Conservation (phyloP, 2,797 vertebrate species). For the Lemur catta region DNA sequence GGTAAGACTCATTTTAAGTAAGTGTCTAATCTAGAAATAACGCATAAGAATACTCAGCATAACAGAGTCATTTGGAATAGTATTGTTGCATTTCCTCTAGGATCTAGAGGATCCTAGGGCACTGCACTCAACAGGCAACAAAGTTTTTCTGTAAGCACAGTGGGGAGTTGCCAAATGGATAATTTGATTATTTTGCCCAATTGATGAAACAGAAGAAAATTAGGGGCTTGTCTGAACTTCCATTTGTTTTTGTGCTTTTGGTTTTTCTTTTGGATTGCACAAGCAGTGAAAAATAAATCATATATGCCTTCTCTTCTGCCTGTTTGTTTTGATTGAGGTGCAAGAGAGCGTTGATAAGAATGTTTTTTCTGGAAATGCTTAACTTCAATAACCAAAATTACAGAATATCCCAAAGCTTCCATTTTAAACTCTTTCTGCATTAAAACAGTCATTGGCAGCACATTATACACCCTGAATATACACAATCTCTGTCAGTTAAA, state of each 20-base stretch:
- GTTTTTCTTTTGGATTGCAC: background rate
- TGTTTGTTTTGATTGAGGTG: background rate
- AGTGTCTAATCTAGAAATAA: background rate
- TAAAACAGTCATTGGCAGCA: background rate
- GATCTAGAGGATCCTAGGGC: background rate
- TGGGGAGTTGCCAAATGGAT: background rate
- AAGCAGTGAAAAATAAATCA: background rate
- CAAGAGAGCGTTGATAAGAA: background rate
- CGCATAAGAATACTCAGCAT: background rate
- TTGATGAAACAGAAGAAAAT: background rate
- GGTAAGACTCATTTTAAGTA: background rate
- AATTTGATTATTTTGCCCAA: background rate
- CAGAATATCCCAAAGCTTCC: background rate
- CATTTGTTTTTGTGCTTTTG: background rate
- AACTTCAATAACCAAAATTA: background rate
- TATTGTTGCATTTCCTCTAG: background rate
- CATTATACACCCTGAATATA: background rate
- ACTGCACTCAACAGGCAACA: background rate
- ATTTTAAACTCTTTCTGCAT: background rate
- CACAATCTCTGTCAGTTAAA: background rate
- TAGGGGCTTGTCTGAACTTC: background rate
- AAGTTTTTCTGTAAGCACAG: background rate
- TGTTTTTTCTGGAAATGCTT: slow-evolving; percentile 23
- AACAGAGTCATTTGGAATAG: background rate
- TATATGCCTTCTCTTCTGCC: background rate